Evolutionary conservation across 2,888 invertebrate genomes (phyloP), one percentile per base, ranked within the genome.

Genomic region (Imbricaverruca yamaguchii): DNA sequence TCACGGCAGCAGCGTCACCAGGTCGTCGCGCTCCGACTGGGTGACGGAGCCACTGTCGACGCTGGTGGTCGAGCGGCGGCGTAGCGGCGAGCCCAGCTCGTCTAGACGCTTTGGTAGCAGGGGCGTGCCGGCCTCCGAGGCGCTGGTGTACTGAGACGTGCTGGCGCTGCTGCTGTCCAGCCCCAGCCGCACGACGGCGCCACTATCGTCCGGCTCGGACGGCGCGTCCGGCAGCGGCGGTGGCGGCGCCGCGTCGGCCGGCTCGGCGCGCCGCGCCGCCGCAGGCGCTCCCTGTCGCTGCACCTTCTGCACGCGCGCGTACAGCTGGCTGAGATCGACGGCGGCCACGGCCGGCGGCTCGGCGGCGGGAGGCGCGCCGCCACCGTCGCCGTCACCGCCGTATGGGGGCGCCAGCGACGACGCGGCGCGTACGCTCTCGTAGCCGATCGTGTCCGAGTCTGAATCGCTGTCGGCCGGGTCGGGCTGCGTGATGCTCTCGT

Each of bases 121-220:
- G 55, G 74, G 74, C 21, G 74, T 74, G 74, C 74, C 74, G 53
- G 74, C 74, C 74, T 74, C 74, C 9, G 74, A 74, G 10, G 74
- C 74, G 55, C 74, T 74, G 23, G 74, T 74, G 74, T 74, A 74
- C 55, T 74, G 74, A 21, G 74, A 74, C 21, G 74, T 74, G 74
- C 74, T 74, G 74, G 74, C 74, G 21, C 74, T 74, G 74, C 74
- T 74, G 74, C 74, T 74, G 55, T 74, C 74, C 55, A 74, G 39
- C n/a, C n/a, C 74, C 55, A 74, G 39, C 21, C 74, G 74, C 53
- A 74, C 21, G 21, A 18, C 74, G 55, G 74, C 74, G 21, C 55
- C 74, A 21, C 74, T 55, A 55, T 74, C 74, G 55, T 74, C 74
- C 69, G 69, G 39, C 39, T 39, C 39, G 9, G 39, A 39, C 0